Base-by-base conservation (phyloP, 2,888 invertebrate species). In the Folsomia candida region DNA sequence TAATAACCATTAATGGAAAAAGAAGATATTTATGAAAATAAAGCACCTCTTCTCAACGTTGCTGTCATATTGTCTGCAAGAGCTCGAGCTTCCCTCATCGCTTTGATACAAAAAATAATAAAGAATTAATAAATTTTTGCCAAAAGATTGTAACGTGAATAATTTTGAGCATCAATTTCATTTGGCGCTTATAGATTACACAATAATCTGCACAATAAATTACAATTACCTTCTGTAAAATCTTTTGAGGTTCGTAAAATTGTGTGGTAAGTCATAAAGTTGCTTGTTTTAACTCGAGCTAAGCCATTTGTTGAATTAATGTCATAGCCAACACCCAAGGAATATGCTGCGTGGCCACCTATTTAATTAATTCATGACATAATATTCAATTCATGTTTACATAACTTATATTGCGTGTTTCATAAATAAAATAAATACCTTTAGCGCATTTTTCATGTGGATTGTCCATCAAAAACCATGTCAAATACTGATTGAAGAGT, bases 191-290 rank as follows among this genome's bases (percentile, higher is more conserved):
- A n/a, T n/a, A n/a, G n/a, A n/a, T n/a, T n/a, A n/a, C n/a, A n/a
- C n/a, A n/a, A n/a, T n/a, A n/a, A n/a, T n/a, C n/a, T n/a, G n/a
- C n/a, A n/a, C n/a, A n/a, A n/a, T n/a, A n/a, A n/a, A n/a, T n/a
- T n/a, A n/a, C n/a, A n/a, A n/a, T n/a, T n/a, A n/a, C n/a, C n/a
- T n/a, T n/a, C 87, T 72, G 91, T 94, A 83, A 91, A 98, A 82
- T 99, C 95, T 25, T 86, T 82, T 0, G 93, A 93, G 0, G 87
- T 90, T 78, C 88, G 89, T 63, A 97, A 84, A 0, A 92, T 88
- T 0, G 89, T 89, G 81, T 97, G 95, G 82, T 92, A 98, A 0
- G 93, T 90, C 94, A 96, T 95, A 80, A 94, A 93, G 83, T 92
- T 89, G 0, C 91, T 89, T 63, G 94, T 92, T 24, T 86, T 82